Evolutionary conservation across 2,888 invertebrate species (phyloP), one percentile per base, ranked within the genome.

Genomic region (Drosophila longiperda): DNA sequence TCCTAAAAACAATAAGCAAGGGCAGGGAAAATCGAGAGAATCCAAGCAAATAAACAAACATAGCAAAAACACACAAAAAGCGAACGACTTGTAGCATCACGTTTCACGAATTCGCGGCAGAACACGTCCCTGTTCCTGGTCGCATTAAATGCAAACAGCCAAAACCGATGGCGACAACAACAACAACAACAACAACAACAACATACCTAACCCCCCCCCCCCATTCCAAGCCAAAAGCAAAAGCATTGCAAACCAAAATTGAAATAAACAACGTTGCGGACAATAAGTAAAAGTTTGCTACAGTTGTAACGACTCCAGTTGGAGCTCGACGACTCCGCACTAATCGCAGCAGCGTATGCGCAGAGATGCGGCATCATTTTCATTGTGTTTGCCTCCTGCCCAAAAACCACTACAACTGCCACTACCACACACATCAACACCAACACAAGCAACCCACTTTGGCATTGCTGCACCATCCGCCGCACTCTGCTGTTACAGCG

Each of bases 31-130:
- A 79, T 69, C 71, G 63, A 71, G 64, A 76, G 80, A 64, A 80
- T 75, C 65, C 80, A 55, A 64, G 57, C 80, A 75, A 66, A 62
- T 62, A 73, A 73, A 79, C 64, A 61, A 75, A 66, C 70, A 69
- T 20, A 49, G 42, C 40, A 52, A 15, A 50, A 50, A 63, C 62
- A 57, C 50, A 42, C 12, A 75, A 64, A 73, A 57, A 54, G 60
- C 54, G 59, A 78, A 73, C 89, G 88, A 90, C 90, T 87, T 86
- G 80, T 82, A 84, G 90, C 87, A 90, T 87, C 87, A 87, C 87
- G 90, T 87, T 87, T 87, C 87, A 87, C 87, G 87, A 87, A 90
- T 89, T 87, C 90, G 85, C 89, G 85, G 87, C 87, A 85, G 82
- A 87, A 87, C 88, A 85, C 86, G 88, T 84, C 82, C 77, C 82